Conservation (phyloP, 2,888 invertebrate genomes). For the Herminia tarsipennalis region DNA sequence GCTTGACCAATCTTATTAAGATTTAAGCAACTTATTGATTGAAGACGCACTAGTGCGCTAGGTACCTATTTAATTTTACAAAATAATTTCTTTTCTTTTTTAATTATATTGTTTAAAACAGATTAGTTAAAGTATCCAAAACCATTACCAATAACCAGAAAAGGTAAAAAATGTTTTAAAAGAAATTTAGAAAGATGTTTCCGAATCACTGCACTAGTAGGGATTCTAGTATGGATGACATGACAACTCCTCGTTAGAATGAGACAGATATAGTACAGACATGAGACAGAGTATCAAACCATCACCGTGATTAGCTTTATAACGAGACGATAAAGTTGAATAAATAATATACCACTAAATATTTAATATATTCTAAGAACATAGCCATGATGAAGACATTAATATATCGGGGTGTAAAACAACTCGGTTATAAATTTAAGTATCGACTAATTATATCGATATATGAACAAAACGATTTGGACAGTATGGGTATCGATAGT, state of each 20-base stretch:
- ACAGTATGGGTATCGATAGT: no score
- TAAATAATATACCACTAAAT: constrained; percentile 25
- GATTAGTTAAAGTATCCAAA: no score
- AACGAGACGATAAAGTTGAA: constrained; percentile 43
- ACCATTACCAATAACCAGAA: no score
- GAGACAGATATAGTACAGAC: constrained; percentile 55
- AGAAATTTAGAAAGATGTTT: not conserved
- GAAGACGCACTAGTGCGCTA: no score
- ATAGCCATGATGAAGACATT: constrained; percentile 26
- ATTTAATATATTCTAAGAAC: constrained; percentile 21
- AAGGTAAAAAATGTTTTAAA: not conserved
- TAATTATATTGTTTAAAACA: no score
- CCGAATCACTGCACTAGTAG: constrained; percentile 25
- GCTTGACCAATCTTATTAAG: no score
- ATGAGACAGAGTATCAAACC: constrained; percentile 78
- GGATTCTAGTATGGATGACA: constrained; percentile 31
- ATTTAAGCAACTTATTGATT: no score
- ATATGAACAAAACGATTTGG: no score
- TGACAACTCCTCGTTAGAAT: constrained; percentile 32
- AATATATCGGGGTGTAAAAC: constrained; percentile 34
- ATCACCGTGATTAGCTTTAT: constrained; percentile 75
- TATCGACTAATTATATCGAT: no score
- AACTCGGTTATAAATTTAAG: no score
- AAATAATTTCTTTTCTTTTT: no score
- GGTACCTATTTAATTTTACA: no score